Evolutionary conservation across 1,140 invertebrate species (phyloP), one percentile per base, ranked within the genome.

Genomic region (Calliphora vicina): DNA sequence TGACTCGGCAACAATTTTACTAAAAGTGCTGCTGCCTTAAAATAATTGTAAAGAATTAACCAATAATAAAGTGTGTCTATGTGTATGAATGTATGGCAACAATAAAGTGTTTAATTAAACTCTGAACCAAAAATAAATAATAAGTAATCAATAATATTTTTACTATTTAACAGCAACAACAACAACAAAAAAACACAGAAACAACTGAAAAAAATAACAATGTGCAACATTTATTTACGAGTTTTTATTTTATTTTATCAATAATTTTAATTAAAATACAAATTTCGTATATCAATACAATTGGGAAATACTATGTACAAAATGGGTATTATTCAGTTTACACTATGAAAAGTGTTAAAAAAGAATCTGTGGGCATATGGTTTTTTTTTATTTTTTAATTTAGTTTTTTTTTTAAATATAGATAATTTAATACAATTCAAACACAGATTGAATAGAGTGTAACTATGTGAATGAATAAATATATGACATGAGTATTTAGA

Each of bases 41-140:
- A 57, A 57, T 57, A n/a, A 57, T 57, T 57, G n/a, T n/a, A 17
- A n/a, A 57, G n/a, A 57, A 57, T 57, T 57, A 57, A n/a, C 15
- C 15, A 57, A 57, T 67, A 67, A 67, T 67, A 20, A 67, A 67
- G 61, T 25, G 61, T 35, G 35, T 10, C 35, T 35, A 5, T 35
- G 35, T 35, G 35, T 35, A 10, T 2, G 35, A 8, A 0, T 35
- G 35, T 35, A 35, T 1, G 35, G 61, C 6, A 67, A 67, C 61
- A 67, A 67, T 67, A 67, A 57, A 67, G 61, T 67, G 1, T 67
- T 67, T 67, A 67, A 67, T 67, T 67, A 67, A 67, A 67, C 10
- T 12, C 4, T 67, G 61, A 10, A 10, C 4, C 61, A 67, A 23
- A 67, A 9, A 67, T 23, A 67, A 23, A 67, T 12, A 6, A 67